These are phyloP conservation scores for Drosophila subpulchrella DNA, from an alignment of 1,140 invertebrate species.

Conservation along the genomic window DNA sequence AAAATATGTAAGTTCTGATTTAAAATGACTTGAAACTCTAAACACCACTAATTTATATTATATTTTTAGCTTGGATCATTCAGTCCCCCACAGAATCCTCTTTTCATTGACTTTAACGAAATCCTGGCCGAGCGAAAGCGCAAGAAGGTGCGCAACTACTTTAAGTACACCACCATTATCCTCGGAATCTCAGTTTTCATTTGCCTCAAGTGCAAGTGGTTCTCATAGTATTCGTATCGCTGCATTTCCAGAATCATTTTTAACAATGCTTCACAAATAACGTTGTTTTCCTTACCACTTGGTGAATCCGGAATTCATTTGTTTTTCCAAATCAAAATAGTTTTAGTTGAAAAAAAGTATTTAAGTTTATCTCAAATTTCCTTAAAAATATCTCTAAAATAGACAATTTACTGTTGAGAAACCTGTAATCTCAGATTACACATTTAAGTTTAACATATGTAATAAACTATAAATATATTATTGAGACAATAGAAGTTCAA, in stretches of 20 bases:
- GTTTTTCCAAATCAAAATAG: slow-evolving; percentile 52
- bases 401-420: slow-evolving; percentile 10
- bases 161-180: slow-evolving; percentile 76
- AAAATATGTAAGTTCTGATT: slow-evolving; percentile 68
- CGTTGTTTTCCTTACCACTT: slow-evolving; percentile 11
- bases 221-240: slow-evolving; percentile 41
- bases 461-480: background rate
- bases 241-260: slow-evolving; percentile 9
- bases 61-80: slow-evolving; percentile 68
- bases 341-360: slow-evolving; percentile 21
- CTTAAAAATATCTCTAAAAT: too few relatives aligned
- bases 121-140: slow-evolving; percentile 73
- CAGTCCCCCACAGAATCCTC: slow-evolving; percentile 67
- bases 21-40: background rate
- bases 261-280: slow-evolving; percentile 34
- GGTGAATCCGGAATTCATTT: slow-evolving; percentile 8
- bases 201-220: slow-evolving; percentile 72
- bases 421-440: slow-evolving; percentile 2
- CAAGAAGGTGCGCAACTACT: slow-evolving; percentile 65
- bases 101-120: slow-evolving; percentile 77
- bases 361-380: slow-evolving; percentile 5
- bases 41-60: background rate
- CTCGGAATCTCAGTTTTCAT: slow-evolving; percentile 77
- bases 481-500: slow-evolving; percentile 19
- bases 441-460: background rate